Percentiles rank a stretch among this genome's conserved stretches.
These are phyloP conservation scores for Hylaea fasciaria DNA, from an alignment of 2,888 invertebrate species.

Conservation along the genomic window DNA sequence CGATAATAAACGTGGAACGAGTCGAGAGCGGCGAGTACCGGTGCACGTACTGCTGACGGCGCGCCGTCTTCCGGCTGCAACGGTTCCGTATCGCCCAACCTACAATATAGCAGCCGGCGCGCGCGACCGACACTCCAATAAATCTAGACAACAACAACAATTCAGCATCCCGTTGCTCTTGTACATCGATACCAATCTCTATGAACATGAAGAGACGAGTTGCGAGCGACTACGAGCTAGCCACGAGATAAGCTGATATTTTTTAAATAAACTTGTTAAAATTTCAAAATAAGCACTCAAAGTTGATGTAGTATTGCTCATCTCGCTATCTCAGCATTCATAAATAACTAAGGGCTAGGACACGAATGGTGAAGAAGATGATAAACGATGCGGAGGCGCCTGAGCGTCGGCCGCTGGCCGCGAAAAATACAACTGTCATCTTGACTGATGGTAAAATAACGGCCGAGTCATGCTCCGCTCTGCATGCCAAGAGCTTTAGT, in stretches of 20 bases:
- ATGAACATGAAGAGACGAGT: conserved; percentile 12
- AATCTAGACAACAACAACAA: conserved; percentile 49
- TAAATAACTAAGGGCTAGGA: conserved; percentile 72
- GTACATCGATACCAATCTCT: conserved; percentile 13
- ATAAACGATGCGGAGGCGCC: conserved; percentile 80
- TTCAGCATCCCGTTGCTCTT: conserved; percentile 37
- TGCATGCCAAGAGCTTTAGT: conserved; percentile 78
- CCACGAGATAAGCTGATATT: neutral
- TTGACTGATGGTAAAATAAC: conserved; percentile 83
- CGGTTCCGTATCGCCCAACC: conserved; percentile 48
- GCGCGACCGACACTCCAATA: conserved; percentile 45
- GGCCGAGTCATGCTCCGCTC: conserved; percentile 75
- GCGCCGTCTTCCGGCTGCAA: conserved; percentile 59
- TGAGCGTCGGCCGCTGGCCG: conserved; percentile 76
- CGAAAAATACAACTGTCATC: conserved; percentile 84
- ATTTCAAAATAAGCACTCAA: conserved; percentile 27
- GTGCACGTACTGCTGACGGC: conserved; percentile 72
- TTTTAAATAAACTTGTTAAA: conserved; percentile 19
- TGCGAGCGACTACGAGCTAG: too few relatives aligned
- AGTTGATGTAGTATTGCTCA: conserved; percentile 43
- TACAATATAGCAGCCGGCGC: conserved; percentile 47
- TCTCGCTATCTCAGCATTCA: conserved; percentile 56
- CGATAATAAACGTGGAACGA: conserved; percentile 80
- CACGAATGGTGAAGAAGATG: conserved; percentile 70
- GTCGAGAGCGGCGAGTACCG: conserved; percentile 65